A percentile compares a stretch with the other conserved stretches of the same genome.
Conservation (phyloP, 2,113 vertebrate genomes). For the Pagrus major region DNA sequence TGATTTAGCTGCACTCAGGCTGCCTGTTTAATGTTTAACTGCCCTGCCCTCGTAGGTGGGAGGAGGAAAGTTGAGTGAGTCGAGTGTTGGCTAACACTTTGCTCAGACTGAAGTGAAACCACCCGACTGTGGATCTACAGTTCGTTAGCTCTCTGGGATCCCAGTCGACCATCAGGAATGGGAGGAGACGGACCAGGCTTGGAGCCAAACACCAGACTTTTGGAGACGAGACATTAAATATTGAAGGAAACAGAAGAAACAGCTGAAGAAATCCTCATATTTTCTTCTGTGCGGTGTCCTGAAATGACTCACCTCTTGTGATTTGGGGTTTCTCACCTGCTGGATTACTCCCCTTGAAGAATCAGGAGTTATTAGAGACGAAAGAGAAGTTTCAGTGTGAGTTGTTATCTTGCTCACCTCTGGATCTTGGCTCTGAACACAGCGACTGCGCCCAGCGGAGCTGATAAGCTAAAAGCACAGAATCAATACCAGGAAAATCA, state of each 20-base stretch:
- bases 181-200: neutral
- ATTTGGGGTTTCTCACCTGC: neutral
- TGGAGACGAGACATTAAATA: neutral
- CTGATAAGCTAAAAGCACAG: conserved; percentile 65
- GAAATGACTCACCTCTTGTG: neutral
- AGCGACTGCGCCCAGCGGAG: conserved; percentile 22
- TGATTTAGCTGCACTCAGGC: neutral
- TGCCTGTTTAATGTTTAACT: conserved; percentile 80
- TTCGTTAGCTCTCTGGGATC: neutral
- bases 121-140: neutral
- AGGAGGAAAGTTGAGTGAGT: conserved; percentile 58
- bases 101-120: conserved; percentile 48
- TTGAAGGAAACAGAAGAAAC: neutral
- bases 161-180: neutral
- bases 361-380: neutral
- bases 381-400: neutral
- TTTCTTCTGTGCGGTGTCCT: neutral
- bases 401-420: conserved; percentile 12
- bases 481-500: conserved; percentile 68
- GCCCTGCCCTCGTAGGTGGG: conserved; percentile 58
- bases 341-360: neutral
- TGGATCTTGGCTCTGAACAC: conserved; percentile 30
- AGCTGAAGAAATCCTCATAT: neutral
- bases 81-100: conserved; percentile 39
- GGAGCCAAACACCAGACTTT: neutral